phyloP scores from a whole-genome alignment of 2,113 vertebrate genomes.

The Gymnobelideus leadbeateri region DNA sequence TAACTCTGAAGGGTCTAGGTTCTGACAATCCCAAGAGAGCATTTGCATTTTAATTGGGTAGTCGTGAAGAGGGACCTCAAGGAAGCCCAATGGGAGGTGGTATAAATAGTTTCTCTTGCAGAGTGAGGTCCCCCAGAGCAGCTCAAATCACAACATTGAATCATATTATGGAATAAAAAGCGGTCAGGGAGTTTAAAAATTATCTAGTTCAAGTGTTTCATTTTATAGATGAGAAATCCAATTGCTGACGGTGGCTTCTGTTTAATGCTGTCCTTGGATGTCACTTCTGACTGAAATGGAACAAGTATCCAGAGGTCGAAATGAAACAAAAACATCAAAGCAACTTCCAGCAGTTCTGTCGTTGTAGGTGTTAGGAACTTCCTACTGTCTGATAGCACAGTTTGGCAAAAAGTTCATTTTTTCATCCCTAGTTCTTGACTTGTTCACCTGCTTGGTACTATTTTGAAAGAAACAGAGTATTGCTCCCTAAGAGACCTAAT shows the following conservation, averaged over 20 bases:
- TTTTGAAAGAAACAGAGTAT: background rate
- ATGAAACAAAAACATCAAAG: background rate
- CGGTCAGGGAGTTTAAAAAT: background rate
- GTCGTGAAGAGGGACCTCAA: background rate
- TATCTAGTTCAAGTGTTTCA: background rate
- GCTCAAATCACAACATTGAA: background rate
- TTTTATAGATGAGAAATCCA: constrained; percentile 3
- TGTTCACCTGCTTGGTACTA: background rate
- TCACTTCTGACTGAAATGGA: background rate
- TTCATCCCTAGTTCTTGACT: background rate
- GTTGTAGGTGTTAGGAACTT: background rate
- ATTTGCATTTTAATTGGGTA: background rate
- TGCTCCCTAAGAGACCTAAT: background rate
- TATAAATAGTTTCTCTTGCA: background rate
- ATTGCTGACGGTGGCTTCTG: background rate
- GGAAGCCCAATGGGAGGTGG: background rate
- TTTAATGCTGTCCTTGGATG: background rate
- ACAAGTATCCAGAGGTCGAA: background rate
- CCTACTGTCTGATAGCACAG: background rate
- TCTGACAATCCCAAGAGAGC: background rate
- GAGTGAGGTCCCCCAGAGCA: background rate
- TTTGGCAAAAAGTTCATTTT: background rate
- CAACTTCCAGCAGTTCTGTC: background rate
- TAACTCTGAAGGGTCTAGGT: background rate
- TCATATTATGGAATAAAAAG: background rate